phyloP scores from a whole-genome alignment of 2,888 invertebrate species.

The Scaptomyza reducta region DNA sequence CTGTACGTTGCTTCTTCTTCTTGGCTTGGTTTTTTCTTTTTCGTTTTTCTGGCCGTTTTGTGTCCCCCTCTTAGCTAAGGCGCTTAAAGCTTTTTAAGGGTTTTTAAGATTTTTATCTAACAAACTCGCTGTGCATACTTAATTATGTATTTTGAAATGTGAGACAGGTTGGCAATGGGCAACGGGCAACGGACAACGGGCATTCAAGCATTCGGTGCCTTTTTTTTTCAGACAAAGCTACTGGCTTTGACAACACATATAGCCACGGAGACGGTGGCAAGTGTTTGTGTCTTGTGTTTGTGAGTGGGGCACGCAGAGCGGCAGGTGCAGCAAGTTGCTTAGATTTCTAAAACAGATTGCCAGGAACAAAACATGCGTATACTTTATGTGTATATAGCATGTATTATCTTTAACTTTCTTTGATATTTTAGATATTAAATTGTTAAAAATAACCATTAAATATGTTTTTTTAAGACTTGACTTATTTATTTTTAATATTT shows the following conservation, averaged over 20 bases:
- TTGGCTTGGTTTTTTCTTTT: slow-evolving; percentile 4
- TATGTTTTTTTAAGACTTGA: too few species aligned
- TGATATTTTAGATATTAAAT: too few species aligned
- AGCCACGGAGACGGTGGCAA: slow-evolving; percentile 28
- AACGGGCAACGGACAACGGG: slow-evolving; percentile 32
- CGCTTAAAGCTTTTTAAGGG: slow-evolving; percentile 80
- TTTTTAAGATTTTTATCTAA: slow-evolving; percentile 79
- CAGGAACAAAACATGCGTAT: slow-evolving; percentile 16
- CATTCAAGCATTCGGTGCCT: background rate
- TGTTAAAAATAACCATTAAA: background rate
- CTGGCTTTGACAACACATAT: slow-evolving; percentile 71
- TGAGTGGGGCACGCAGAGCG: slow-evolving; percentile 36
- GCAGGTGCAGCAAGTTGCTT: slow-evolving; percentile 21
- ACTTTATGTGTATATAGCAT: slow-evolving; percentile 3
- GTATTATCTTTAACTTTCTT: background rate
- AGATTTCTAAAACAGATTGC: slow-evolving; percentile 25
- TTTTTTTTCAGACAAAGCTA: slow-evolving; percentile 54
- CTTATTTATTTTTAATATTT: too few species aligned
- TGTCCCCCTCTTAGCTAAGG: slow-evolving; percentile 41
- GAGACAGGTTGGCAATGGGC: slow-evolving; percentile 72
- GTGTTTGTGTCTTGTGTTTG: slow-evolving; percentile 25
- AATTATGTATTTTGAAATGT: slow-evolving; percentile 80
- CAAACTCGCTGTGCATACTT: slow-evolving; percentile 80
- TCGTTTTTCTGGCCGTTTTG: slow-evolving; percentile 19
- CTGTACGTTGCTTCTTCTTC: slow-evolving; percentile 38